Conservation (phyloP, 1,140 invertebrate species). For the Hirudo medicinalis region DNA sequence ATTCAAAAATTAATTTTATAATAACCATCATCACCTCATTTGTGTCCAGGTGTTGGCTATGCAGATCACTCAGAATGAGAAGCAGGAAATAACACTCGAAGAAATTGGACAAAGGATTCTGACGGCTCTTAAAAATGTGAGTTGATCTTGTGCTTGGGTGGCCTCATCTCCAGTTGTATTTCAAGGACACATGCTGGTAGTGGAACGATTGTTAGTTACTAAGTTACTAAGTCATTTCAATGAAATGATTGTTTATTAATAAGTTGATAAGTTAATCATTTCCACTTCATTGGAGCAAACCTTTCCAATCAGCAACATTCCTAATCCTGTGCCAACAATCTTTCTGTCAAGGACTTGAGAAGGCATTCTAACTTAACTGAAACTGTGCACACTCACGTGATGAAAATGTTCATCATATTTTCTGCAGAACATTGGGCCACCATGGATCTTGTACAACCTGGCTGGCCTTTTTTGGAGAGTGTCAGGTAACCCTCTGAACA, state of each 20-base stretch:
- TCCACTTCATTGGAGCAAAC: too few species aligned
- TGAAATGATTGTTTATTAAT: too few species aligned
- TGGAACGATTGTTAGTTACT: too few species aligned
- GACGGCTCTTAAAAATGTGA: slow-evolving; percentile 54
- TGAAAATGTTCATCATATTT: too few species aligned
- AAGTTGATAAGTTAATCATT: too few species aligned
- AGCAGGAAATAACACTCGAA: slow-evolving; percentile 45
- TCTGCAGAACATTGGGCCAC: slow-evolving; percentile 51
- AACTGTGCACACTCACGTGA: background rate
- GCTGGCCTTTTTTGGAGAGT: slow-evolving; percentile 71
- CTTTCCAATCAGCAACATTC: background rate
- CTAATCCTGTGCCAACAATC: background rate
- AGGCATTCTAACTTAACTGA: background rate
- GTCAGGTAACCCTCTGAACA: slow-evolving; percentile 60
- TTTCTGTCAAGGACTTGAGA: background rate
- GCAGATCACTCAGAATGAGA: slow-evolving; percentile 15
- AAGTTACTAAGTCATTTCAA: too few species aligned
- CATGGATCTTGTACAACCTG: slow-evolving; percentile 68
- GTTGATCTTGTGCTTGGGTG: slow-evolving; percentile 9
- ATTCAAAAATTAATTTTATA: too few species aligned
- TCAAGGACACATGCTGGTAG: too few species aligned
- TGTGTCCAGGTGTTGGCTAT: background rate
- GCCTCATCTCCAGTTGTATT: too few species aligned
- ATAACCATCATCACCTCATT: too few species aligned
- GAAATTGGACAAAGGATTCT: slow-evolving; percentile 63